phyloP scores from a whole-genome alignment of 2,113 vertebrate species.

The Pongo abelii region DNA sequence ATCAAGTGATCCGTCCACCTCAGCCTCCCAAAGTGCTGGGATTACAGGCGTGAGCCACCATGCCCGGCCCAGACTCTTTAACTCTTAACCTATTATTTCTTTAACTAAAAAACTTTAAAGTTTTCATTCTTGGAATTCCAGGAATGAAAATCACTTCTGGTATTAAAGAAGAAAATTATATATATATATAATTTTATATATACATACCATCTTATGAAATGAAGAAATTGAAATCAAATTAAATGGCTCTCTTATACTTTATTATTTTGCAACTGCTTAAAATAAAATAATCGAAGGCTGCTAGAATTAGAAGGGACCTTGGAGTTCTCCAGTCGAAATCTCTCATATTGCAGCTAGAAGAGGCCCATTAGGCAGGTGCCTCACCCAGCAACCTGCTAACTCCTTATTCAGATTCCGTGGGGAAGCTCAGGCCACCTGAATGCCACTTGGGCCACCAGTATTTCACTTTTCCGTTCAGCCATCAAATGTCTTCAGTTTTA shows the following conservation, averaged over 20 bases:
- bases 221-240: neutral
- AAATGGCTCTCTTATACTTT: neutral
- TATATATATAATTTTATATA: neutral
- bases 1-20: too few relatives aligned
- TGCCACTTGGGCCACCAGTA: neutral
- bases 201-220: neutral
- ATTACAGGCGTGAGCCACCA: too few relatives aligned
- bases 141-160: conserved; percentile 20
- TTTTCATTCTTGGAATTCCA: conserved; percentile 35
- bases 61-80: too few relatives aligned
- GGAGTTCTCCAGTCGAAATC: neutral
- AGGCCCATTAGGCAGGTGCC: accelerated
- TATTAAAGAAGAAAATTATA: neutral
- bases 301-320: neutral
- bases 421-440: neutral
- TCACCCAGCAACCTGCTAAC: neutral
- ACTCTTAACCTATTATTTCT: neutral
- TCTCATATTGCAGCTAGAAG: neutral
- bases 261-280: neutral
- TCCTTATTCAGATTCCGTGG: neutral
- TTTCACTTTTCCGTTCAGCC: neutral
- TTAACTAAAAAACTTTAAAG: conserved; percentile 34
- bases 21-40: too few relatives aligned
- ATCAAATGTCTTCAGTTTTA: neutral
- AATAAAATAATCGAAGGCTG: neutral